phyloP scores from a whole-genome alignment of 2,888 invertebrate genomes.

The Mesorhabditis spiculigera region DNA sequence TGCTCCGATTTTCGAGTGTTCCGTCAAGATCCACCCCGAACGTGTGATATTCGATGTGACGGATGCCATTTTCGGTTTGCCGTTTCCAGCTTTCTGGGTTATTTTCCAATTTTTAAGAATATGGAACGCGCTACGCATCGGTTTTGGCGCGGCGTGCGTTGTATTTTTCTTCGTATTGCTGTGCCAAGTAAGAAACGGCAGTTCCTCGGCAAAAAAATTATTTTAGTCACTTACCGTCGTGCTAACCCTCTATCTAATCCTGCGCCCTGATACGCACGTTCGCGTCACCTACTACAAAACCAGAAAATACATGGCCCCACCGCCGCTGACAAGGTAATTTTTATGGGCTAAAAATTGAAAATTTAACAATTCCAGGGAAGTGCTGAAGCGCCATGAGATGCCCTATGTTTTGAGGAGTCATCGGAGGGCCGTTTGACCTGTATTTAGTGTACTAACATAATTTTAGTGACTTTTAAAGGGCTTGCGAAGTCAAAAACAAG shows the following conservation, averaged over 20 bases:
- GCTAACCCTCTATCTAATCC: background rate
- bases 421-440: too few relatives aligned
- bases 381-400: too few relatives aligned
- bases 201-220: background rate
- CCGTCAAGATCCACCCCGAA: slow-evolving; percentile 52
- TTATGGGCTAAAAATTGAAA: too few relatives aligned
- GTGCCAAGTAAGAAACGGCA: slow-evolving; percentile 21
- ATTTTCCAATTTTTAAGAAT: slow-evolving; percentile 31
- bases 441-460: too few relatives aligned
- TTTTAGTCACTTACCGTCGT: background rate
- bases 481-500: too few relatives aligned
- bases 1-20: slow-evolving; percentile 55
- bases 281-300: slow-evolving; percentile 1
- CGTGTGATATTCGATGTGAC: slow-evolving; percentile 57
- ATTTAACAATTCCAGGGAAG: too few relatives aligned
- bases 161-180: slow-evolving; percentile 50
- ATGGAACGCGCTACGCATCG: slow-evolving; percentile 49
- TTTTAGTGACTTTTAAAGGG: too few relatives aligned
- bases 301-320: background rate
- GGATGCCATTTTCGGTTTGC: slow-evolving; percentile 53
- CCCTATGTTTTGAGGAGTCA: too few relatives aligned
- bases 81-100: background rate
- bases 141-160: slow-evolving; percentile 50
- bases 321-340: slow-evolving; percentile 1
- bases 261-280: background rate